Evolutionary conservation across 2,113 vertebrate species (phyloP).

Genomic region (Neofelis nebulosa): DNA sequence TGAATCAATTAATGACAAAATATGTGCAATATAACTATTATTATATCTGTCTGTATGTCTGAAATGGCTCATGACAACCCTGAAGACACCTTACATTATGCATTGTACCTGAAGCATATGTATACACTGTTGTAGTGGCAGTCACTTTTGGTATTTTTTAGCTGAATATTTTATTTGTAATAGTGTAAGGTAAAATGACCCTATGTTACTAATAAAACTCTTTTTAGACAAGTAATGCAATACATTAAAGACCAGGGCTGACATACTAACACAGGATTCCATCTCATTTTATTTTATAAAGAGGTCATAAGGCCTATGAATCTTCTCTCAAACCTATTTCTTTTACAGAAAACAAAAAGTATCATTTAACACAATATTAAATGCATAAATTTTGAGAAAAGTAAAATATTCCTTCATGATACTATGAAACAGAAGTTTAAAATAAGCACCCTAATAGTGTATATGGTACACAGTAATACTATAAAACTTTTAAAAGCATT

Average conservation of each 20-base stretch:
- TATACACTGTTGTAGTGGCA: conserved; percentile 22
- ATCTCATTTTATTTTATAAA: conserved; percentile 49
- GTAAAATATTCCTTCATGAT: not conserved
- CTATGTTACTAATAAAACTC: not conserved
- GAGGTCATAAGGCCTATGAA: not conserved
- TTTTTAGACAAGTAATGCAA: not conserved
- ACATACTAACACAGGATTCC: not conserved
- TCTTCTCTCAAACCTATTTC: not conserved
- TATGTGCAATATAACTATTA: conserved; percentile 65
- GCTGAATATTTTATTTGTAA: not conserved
- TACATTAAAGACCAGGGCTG: not conserved
- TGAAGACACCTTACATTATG: conserved; percentile 63
- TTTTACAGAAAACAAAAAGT: not conserved
- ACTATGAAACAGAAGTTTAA: not conserved
- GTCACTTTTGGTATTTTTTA: not conserved
- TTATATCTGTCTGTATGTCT: conserved; percentile 65
- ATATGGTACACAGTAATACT: not conserved
- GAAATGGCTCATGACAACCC: conserved; percentile 65
- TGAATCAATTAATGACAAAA: conserved; percentile 81
- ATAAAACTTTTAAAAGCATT: not conserved
- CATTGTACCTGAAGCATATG: conserved; percentile 20
- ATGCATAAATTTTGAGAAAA: conserved; percentile 4
- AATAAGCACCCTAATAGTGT: not conserved
- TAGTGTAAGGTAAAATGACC: not conserved
- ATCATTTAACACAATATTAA: not conserved